These are phyloP conservation scores for Psilopsiagon aurifrons DNA, from an alignment of 2,113 vertebrate genomes.

Conservation along the genomic window DNA sequence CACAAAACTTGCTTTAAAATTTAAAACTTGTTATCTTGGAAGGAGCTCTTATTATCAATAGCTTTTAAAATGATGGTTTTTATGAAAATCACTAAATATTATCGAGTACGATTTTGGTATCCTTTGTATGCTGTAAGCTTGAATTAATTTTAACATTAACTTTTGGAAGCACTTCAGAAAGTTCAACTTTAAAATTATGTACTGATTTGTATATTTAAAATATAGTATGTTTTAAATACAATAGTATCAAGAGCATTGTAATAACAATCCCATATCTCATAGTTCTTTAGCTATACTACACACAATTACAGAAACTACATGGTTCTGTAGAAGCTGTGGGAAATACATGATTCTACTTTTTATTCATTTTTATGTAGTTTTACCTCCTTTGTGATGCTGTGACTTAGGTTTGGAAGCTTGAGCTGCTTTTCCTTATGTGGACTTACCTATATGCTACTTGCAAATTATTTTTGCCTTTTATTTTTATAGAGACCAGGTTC, in stretches of 20 bases:
- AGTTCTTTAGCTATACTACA: not conserved
- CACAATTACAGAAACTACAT: not conserved
- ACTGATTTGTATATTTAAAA: not conserved
- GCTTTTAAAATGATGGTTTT: not conserved
- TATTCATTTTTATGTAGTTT: not conserved
- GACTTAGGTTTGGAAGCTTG: not conserved
- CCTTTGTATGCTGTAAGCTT: not conserved
- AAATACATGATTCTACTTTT: not conserved
- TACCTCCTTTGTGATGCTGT: not conserved
- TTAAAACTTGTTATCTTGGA: not conserved
- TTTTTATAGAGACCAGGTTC: not conserved
- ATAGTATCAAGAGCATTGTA: not conserved
- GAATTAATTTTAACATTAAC: not conserved
- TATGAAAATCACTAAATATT: not conserved
- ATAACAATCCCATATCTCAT: not conserved
- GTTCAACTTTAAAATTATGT: not conserved
- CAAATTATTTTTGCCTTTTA: not conserved
- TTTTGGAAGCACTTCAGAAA: not conserved
- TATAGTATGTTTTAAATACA: not conserved
- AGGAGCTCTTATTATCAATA: not conserved
- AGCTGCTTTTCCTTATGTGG: not conserved
- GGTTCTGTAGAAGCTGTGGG: not conserved
- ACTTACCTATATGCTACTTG: not conserved
- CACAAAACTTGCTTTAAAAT: not conserved
- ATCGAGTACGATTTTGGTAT: not conserved